A percentile compares a stretch with the other conserved stretches of the same genome.
These are phyloP conservation scores for Cygnus olor DNA, from an alignment of 2,797 vertebrate genomes.

Conservation along the genomic window DNA sequence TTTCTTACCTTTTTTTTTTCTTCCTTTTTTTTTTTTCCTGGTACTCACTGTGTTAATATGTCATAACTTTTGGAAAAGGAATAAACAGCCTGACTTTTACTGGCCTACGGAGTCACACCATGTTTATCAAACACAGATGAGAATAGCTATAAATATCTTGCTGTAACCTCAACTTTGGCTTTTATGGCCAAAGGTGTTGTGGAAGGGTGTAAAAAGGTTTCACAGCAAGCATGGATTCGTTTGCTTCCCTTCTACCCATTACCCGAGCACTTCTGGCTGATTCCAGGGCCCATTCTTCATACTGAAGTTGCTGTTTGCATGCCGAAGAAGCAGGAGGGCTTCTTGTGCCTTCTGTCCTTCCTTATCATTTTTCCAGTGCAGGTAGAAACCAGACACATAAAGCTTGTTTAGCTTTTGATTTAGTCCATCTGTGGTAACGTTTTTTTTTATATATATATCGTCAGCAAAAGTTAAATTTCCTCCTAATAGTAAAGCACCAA, in stretches of 20 bases:
- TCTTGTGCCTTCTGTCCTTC: not conserved
- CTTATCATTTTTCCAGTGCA: not conserved
- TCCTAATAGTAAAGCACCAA: not conserved
- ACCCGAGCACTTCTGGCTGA: not conserved
- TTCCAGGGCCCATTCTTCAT: not conserved
- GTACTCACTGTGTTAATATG: not conserved
- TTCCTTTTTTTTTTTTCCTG: not conserved
- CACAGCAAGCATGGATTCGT: not conserved
- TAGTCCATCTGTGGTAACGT: not conserved
- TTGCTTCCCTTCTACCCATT: not conserved
- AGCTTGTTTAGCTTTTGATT: not conserved
- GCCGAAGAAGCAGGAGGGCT: not conserved
- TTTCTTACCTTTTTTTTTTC: not conserved
- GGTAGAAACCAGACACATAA: not conserved
- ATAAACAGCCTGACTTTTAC: conserved; percentile 48
- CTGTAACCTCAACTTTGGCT: not conserved
- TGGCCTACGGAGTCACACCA: not conserved
- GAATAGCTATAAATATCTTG: conserved; percentile 14
- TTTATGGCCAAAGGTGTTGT: conserved; percentile 8
- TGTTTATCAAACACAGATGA: conserved; percentile 19
- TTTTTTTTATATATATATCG: not conserved
- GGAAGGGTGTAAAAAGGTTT: not conserved
- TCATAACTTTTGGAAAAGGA: conserved; percentile 2
- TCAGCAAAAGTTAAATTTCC: not conserved
- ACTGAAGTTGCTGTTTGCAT: not conserved